phyloP scores from a whole-genome alignment of 2,888 invertebrate species.

The Subacronicta megacephala region DNA sequence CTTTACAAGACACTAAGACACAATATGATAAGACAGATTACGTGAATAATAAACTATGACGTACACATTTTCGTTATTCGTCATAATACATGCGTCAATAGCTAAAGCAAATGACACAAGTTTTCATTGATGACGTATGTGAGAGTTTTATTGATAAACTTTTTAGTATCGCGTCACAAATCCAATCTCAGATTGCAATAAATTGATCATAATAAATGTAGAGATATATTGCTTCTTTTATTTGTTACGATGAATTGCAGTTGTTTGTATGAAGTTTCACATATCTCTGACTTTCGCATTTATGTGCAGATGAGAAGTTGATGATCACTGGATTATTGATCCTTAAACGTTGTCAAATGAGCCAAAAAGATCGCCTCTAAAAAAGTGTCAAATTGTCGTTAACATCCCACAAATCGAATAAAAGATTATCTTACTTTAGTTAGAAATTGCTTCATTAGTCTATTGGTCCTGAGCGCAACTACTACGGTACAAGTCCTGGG shows the following conservation, averaged over 20 bases:
- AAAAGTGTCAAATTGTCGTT: too few species aligned
- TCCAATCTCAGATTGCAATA: slow-evolving; percentile 20
- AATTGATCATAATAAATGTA: slow-evolving; percentile 6
- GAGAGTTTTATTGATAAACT: slow-evolving; percentile 40
- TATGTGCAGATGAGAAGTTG: not conserved
- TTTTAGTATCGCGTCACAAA: slow-evolving; percentile 17
- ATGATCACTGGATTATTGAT: not conserved
- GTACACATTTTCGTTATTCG: not conserved
- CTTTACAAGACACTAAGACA: too few species aligned
- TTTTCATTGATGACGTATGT: slow-evolving; percentile 5
- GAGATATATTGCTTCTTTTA: not conserved
- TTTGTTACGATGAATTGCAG: not conserved
- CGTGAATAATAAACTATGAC: too few species aligned
- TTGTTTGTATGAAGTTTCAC: slow-evolving; percentile 1
- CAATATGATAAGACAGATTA: too few species aligned
- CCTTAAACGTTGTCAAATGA: too few species aligned
- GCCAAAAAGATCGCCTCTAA: too few species aligned
- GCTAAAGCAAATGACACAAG: slow-evolving; percentile 14
- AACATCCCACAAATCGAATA: too few species aligned
- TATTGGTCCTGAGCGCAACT: too few species aligned
- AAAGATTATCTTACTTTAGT: too few species aligned
- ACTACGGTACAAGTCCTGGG: too few species aligned
- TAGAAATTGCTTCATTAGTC: too few species aligned
- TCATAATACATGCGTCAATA: slow-evolving; percentile 29
- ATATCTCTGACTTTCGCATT: not conserved